These are phyloP conservation scores for Pimpla rufipes DNA, from an alignment of 2,888 invertebrate species.

Conservation along the genomic window DNA sequence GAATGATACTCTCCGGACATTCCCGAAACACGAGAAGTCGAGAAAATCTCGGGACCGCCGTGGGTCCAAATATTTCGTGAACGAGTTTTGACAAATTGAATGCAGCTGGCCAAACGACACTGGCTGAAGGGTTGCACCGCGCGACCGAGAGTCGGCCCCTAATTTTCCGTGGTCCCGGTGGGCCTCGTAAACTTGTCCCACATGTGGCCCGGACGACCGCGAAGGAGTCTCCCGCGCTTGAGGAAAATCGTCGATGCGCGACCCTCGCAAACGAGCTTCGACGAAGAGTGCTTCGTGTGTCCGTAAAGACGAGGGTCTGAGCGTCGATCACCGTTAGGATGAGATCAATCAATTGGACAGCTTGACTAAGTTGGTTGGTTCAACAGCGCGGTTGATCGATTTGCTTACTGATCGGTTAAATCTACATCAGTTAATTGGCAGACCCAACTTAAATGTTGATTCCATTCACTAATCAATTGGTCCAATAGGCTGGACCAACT, in stretches of 20 bases:
- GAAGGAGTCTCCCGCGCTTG: slow-evolving; percentile 10
- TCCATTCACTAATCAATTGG: no score
- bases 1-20: slow-evolving; percentile 59
- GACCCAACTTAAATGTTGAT: no score
- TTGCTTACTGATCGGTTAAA: no score
- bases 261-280: no score
- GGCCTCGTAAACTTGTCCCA: slow-evolving; percentile 30
- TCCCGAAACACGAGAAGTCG: slow-evolving; percentile 63
- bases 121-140: slow-evolving; percentile 58
- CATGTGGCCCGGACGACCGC: slow-evolving; percentile 16
- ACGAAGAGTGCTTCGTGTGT: background rate
- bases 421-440: no score
- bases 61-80: slow-evolving; percentile 67
- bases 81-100: slow-evolving; percentile 73
- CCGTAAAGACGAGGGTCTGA: background rate
- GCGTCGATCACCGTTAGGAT: background rate
- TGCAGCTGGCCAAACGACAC: slow-evolving; percentile 72
- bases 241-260: background rate
- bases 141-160: slow-evolving; percentile 36
- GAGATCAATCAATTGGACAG: no score
- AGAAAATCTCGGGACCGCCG: slow-evolving; percentile 40
- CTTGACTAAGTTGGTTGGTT: no score
- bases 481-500: no score
- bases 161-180: slow-evolving; percentile 27
- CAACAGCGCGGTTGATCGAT: no score